Base-by-base conservation (phyloP, 1,140 invertebrate species). In the Fopius arisanus region DNA sequence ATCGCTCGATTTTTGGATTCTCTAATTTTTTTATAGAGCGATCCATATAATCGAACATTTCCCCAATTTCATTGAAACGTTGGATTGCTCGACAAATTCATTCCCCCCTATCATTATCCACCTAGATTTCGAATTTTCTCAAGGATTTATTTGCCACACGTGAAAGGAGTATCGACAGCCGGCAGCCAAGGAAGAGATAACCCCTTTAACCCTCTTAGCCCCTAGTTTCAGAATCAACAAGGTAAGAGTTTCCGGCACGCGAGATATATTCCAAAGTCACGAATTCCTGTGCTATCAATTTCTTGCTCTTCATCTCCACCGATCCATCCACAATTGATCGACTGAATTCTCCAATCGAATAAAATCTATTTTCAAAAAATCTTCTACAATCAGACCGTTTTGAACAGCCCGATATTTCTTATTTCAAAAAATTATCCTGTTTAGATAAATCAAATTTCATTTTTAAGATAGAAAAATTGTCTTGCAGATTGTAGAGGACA, bases 171-270 rank as follows among this genome's bases (percentile, higher is more conserved):
- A 73, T 73, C 65, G 72, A 73, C 72, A 68, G 72, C 66, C 48
- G 67, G 66, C 72, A 73, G 72, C 66, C 37, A 16, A 31, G 66
- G 51, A 73, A 19, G 51, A 73, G 72, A 73, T 73, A 73, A 73
- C 72, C 63, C 65, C 51, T 73, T 73, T 73, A 73, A 73, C 72
- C 72, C 72, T 73, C 43, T 73, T 73, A 73, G 67, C 72, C 66
- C 28, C 12, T 29, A 65, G 26, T 59, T 59, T 54, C 37, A 41
- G 66, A 73, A 59, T 73, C 59, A 73, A 73, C 66, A 59, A 73
- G 72, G 31, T n/a, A 37, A 21, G 31, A 31, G 66, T 43, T 73
- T 73, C 72, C 72, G 72, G 72, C 72, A 73, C 72, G 72, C 72
- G 66, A 73, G 72, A 68, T 26, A 59, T 59, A 59, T 48, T n/a